Evolutionary conservation across 2,797 vertebrate species (phyloP).

Genomic region (Lutra lutra): DNA sequence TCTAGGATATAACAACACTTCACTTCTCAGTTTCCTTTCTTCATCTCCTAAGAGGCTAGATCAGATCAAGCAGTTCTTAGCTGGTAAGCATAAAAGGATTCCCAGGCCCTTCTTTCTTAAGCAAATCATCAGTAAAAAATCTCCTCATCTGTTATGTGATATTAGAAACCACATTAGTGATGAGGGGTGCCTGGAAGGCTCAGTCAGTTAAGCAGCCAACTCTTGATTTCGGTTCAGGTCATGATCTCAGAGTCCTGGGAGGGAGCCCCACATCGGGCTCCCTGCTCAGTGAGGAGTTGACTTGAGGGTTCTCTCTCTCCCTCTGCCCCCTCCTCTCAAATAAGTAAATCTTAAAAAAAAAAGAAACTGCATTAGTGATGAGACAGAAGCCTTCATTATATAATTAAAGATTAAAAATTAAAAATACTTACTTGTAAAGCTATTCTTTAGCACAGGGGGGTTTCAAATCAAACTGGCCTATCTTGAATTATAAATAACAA

Average conservation of each 20-base stretch:
- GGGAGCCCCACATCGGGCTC: rapidly evolving
- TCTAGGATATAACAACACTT: background rate
- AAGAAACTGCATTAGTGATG: background rate
- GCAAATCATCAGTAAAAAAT: background rate
- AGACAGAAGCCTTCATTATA: background rate
- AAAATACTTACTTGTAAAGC: background rate
- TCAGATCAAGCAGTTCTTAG: background rate
- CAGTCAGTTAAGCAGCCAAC: background rate
- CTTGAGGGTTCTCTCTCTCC: background rate
- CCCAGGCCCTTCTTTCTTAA: background rate
- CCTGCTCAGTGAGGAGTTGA: background rate
- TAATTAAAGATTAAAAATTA: slow-evolving; percentile 6
- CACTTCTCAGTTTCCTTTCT: background rate
- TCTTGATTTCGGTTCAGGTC: background rate
- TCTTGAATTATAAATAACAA: slow-evolving; percentile 5
- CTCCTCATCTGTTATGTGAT: background rate
- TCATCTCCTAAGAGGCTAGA: background rate
- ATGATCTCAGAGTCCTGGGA: background rate
- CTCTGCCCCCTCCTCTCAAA: background rate
- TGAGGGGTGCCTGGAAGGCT: background rate
- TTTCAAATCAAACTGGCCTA: background rate
- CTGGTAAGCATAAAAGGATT: background rate
- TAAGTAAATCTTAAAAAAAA: background rate
- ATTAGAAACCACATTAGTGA: background rate
- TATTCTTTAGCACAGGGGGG: background rate